phyloP scores from a whole-genome alignment of 1,140 invertebrate species.

The Melitaea cinxia region DNA sequence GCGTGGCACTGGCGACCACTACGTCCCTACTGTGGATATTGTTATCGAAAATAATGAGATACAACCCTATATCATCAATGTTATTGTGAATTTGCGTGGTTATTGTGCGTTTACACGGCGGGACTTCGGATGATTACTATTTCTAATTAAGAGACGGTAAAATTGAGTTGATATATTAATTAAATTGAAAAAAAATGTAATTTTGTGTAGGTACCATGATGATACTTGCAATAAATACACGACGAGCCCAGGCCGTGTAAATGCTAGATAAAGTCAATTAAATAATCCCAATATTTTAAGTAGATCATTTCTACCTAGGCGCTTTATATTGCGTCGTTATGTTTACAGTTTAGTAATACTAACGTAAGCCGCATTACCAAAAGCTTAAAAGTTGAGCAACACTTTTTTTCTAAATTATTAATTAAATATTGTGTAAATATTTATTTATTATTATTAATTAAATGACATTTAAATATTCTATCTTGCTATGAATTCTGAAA shows the following conservation, averaged over 20 bases:
- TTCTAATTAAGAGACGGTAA: background rate
- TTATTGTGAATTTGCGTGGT: conserved; percentile 68
- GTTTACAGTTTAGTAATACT: conserved; percentile 11
- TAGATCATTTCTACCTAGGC: conserved; percentile 18
- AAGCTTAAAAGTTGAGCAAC: background rate
- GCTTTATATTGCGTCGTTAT: conserved; percentile 18
- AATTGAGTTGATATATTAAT: background rate
- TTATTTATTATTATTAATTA: no score
- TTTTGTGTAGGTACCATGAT: background rate
- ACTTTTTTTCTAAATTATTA: background rate
- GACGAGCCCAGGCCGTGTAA: conserved; percentile 14
- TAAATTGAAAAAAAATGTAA: background rate
- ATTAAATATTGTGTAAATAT: background rate
- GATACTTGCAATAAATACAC: background rate
- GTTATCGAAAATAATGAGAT: conserved; percentile 94
- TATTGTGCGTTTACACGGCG: conserved; percentile 26
- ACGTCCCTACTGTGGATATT: conserved; percentile 92
- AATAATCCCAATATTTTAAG: conserved; percentile 21
- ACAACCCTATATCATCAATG: conserved; percentile 89
- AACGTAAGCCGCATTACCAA: conserved; percentile 12
- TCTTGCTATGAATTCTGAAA: background rate
- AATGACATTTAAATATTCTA: background rate
- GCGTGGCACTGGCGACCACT: conserved; percentile 88
- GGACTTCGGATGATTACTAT: background rate
- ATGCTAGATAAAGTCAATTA: conserved; percentile 32